A percentile compares a stretch with the other conserved stretches of the same genome.
Evolutionary conservation across 2,888 invertebrate species (phyloP).

Genomic region (Formica aserva): DNA sequence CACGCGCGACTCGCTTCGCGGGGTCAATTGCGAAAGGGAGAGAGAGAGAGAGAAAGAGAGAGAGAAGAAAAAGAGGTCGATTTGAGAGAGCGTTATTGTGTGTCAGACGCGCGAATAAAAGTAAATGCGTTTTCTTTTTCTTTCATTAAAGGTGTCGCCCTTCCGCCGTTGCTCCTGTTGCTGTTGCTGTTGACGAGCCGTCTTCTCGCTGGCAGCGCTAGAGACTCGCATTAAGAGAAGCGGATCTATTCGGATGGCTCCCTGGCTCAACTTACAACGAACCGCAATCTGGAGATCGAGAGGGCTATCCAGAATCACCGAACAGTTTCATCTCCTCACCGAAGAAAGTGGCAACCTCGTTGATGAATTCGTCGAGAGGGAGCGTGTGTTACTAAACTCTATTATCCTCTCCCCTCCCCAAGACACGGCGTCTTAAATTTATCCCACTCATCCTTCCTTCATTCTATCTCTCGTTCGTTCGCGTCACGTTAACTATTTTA

Average conservation of each 20-base stretch:
- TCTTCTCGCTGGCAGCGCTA: constrained; percentile 58
- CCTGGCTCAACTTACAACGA: constrained; percentile 76
- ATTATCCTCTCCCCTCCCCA: constrained; percentile 50
- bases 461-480: constrained; percentile 56
- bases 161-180: constrained; percentile 42
- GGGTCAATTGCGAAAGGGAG: not conserved
- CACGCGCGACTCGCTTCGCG: not conserved
- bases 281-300: constrained; percentile 69
- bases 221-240: constrained; percentile 67
- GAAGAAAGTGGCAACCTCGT: constrained; percentile 66
- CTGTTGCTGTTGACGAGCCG: constrained; percentile 58
- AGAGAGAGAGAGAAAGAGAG: not conserved
- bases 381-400: constrained; percentile 45
- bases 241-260: constrained; percentile 61
- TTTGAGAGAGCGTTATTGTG: not conserved
- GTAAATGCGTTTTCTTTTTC: constrained; percentile 26
- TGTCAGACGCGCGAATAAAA: not conserved
- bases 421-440: constrained; percentile 56
- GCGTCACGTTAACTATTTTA: constrained; percentile 34
- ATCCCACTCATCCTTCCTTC: constrained; percentile 41
- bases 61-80: not conserved
- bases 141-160: constrained; percentile 64
- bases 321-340: constrained; percentile 52
- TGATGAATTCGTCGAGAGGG: constrained; percentile 65
- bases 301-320: constrained; percentile 63